These are phyloP conservation scores for Sipha flava DNA, from an alignment of 1,140 invertebrate genomes.

Conservation along the genomic window DNA sequence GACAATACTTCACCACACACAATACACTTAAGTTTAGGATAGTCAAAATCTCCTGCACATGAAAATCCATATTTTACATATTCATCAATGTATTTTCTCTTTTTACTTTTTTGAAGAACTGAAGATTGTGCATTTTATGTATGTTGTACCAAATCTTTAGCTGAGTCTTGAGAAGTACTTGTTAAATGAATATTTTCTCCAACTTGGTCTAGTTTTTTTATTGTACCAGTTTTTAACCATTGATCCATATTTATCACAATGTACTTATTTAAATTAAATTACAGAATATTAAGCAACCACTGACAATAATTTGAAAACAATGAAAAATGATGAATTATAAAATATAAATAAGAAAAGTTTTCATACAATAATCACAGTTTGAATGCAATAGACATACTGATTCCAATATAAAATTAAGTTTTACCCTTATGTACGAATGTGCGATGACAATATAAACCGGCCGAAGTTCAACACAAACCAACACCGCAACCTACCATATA, in stretches of 20 bases:
- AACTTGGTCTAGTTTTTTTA: not conserved
- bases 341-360: not conserved
- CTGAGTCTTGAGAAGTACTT: not conserved
- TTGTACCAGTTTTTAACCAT: not conserved
- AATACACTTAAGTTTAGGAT: slow-evolving; percentile 28
- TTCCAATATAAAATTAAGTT: not conserved
- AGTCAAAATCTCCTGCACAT: not conserved
- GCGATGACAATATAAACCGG: not conserved
- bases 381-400: not conserved
- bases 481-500: not conserved
- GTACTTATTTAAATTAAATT: not conserved
- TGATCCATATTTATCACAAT: not conserved
- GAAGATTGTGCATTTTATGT: not conserved
- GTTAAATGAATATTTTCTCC: not conserved
- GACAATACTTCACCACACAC: slow-evolving; percentile 14
- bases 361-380: not conserved
- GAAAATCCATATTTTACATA: not conserved
- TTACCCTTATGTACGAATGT: not conserved
- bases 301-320: not conserved
- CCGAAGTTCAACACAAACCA: not conserved
- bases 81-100: not conserved
- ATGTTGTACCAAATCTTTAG: not conserved
- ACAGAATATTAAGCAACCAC: not conserved
- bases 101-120: not conserved
- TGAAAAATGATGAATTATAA: not conserved